These are phyloP conservation scores for Hydropsyche tenuis DNA, from an alignment of 1,140 invertebrate genomes.

Conservation along the genomic window DNA sequence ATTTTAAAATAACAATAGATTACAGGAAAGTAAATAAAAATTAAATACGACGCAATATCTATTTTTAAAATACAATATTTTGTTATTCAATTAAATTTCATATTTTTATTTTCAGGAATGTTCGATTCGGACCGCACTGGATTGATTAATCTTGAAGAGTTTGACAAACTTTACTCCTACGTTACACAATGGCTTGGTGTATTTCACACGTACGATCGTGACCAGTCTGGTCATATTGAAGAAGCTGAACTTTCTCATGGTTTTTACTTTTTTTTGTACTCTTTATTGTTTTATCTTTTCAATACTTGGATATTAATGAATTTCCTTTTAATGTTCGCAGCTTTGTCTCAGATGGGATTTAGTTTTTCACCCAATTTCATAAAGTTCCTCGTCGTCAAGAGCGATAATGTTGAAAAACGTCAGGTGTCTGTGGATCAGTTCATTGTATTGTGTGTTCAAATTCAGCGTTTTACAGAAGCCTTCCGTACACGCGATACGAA, in stretches of 20 bases:
- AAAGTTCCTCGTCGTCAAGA: slow-evolving; percentile 73
- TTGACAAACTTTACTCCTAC: slow-evolving; percentile 86
- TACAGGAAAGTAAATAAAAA: too few species aligned
- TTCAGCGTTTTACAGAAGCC: slow-evolving; percentile 85
- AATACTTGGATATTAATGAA: too few species aligned
- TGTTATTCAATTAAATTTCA: neutral
- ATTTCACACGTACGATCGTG: slow-evolving; percentile 82
- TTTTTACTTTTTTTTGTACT: slow-evolving; percentile 52
- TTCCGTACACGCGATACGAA: slow-evolving; percentile 78
- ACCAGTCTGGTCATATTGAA: slow-evolving; percentile 85
- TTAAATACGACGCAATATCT: too few species aligned
- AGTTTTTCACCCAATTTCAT: slow-evolving; percentile 81
- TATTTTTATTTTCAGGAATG: slow-evolving; percentile 69
- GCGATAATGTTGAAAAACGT: slow-evolving; percentile 66
- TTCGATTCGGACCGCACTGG: slow-evolving; percentile 86
- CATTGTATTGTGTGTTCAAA: slow-evolving; percentile 85
- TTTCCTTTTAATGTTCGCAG: slow-evolving; percentile 59
- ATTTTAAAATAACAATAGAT: too few species aligned
- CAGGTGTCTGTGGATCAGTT: slow-evolving; percentile 85
- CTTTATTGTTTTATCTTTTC: too few species aligned
- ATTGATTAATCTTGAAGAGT: slow-evolving; percentile 87
- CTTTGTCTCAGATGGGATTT: slow-evolving; percentile 89
- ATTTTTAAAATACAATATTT: too few species aligned
- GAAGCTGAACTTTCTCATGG: slow-evolving; percentile 78
- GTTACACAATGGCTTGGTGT: slow-evolving; percentile 87